Conservation (phyloP, 2,888 invertebrate species). For the Ectemnius continuus region DNA sequence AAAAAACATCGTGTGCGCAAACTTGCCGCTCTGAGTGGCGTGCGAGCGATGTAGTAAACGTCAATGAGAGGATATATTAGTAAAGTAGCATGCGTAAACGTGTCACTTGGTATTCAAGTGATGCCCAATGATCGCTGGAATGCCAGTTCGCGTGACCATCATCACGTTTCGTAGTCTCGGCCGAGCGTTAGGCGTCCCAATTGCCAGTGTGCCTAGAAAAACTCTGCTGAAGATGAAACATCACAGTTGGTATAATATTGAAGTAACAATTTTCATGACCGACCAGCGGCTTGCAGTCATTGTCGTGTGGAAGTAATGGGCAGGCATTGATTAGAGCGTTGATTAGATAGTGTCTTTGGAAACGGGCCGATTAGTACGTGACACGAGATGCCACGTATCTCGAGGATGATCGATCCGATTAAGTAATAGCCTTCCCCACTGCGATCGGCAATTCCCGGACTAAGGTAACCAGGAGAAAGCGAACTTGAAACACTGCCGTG, state of each 20-base stretch:
- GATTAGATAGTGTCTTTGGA: slow-evolving; percentile 26
- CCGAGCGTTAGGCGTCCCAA: not conserved
- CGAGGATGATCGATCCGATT: slow-evolving; percentile 15
- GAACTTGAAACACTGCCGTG: slow-evolving; percentile 9
- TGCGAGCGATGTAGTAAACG: too few species aligned
- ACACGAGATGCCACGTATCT: not conserved
- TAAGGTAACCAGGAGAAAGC: slow-evolving; percentile 31
- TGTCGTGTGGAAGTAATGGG: not conserved
- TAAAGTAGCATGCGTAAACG: slow-evolving; percentile 1
- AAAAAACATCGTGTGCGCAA: not conserved
- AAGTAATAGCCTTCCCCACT: slow-evolving; percentile 11
- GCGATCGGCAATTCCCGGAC: not conserved
- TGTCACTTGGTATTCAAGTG: not conserved
- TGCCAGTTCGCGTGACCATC: slow-evolving; percentile 16
- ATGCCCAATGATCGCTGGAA: not conserved
- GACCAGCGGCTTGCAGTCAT: slow-evolving; percentile 12
- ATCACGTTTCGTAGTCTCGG: slow-evolving; percentile 24
- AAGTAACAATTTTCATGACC: slow-evolving; percentile 19
- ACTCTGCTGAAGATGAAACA: too few species aligned
- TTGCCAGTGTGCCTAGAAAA: not conserved
- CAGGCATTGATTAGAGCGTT: slow-evolving; percentile 20
- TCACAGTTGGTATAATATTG: slow-evolving; percentile 12
- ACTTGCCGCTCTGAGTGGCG: too few species aligned
- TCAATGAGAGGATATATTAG: too few species aligned
- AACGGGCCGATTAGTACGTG: slow-evolving; percentile 7